A percentile compares a stretch with the other conserved stretches of the same genome.
Conservation (phyloP, 2,113 vertebrate genomes). For the Campylomormyrus numenius region DNA sequence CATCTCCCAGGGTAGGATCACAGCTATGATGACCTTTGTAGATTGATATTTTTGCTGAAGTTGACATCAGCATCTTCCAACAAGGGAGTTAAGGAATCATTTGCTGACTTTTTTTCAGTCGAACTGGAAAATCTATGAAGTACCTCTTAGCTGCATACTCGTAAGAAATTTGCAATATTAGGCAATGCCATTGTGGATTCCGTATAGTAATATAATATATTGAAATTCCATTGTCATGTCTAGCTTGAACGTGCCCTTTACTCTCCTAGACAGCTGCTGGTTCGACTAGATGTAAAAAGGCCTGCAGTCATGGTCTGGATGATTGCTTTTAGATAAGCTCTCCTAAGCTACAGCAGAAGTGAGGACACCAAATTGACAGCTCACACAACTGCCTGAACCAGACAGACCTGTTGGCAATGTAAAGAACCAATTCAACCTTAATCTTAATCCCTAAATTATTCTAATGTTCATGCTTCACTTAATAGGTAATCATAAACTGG, state of each 20-base stretch:
- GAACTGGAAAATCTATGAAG: background rate
- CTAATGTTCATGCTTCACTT: background rate
- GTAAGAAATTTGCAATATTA: background rate
- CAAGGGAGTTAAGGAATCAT: background rate
- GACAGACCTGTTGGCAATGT: conserved; percentile 1
- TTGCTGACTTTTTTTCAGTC: background rate
- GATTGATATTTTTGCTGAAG: background rate
- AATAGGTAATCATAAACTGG: background rate
- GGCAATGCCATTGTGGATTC: background rate
- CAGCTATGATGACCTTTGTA: background rate
- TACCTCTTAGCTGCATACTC: background rate
- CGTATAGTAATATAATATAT: background rate
- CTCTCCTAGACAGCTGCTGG: background rate
- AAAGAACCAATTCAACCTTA: background rate
- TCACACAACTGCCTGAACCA: background rate
- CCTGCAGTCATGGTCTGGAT: background rate
- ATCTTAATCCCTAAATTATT: background rate
- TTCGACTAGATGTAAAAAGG: background rate
- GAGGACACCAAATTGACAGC: background rate
- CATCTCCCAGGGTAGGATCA: background rate
- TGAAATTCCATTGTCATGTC: background rate
- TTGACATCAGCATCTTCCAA: background rate
- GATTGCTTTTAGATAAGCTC: background rate
- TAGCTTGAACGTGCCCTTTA: background rate
- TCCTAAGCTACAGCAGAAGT: background rate